Base-by-base conservation (phyloP, 1,140 invertebrate species). In the Aricia agestis region DNA sequence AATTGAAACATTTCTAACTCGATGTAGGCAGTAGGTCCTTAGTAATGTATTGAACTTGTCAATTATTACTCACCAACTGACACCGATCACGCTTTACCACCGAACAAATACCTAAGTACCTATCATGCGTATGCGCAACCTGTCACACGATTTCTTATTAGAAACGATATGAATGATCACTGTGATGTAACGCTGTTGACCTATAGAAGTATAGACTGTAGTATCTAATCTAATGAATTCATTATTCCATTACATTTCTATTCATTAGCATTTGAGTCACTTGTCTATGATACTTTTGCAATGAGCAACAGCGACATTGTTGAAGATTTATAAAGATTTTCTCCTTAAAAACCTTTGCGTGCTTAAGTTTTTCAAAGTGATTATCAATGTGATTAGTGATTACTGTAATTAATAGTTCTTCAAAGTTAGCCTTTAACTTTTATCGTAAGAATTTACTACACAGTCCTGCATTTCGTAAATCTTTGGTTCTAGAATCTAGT, bases 131-230 rank as follows among this genome's bases (percentile, higher is more conserved):
- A 52, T 52, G 45, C 45, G 45, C 45, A 52, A 52, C 45, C 45
- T 52, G 45, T 52, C 45, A 52, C 45, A 52, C 45, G 45, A 52
- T 52, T 52, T 52, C 45, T 11, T 52, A 52, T 52, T 52, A 52
- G 3, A 15, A 52, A 52, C 45, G 45, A 52, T 13, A 52, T 52
- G 45, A 52, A 52, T 52, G 45, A 52, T 52, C 9, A 15, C 13
- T 4, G 45, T 52, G 45, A 52, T 15, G 45, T 52, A 52, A 52
- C 45, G 45, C 7, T 4, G 45, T 52, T 52, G 45, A 52, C 45
- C 45, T 52, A 52, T 52, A n/a, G n/a, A n/a, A n/a, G n/a, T n/a
- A n/a, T n/a, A 11, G 45, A 52, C 10, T 52, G 11, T 15, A 52
- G 36, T 36, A 36, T 7, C 36, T 36, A 36, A 36, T 36, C 36